Base-by-base conservation (phyloP, 2,888 invertebrate species). In the Cataglyphis livida region DNA sequence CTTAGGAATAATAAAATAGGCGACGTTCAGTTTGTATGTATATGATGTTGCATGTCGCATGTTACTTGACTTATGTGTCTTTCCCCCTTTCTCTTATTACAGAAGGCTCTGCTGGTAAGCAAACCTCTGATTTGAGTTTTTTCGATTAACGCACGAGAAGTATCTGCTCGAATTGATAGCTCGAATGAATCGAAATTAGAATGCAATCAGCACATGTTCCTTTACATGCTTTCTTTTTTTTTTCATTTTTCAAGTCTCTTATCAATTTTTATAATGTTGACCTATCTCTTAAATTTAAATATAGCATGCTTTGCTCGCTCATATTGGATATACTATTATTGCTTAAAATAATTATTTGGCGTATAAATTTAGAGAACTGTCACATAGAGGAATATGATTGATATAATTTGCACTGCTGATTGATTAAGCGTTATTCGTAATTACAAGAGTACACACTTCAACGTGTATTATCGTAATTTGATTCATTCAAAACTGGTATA, bases 81-180 rank as follows among this genome's bases (percentile, higher is more conserved):
- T 88, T 82, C 89, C 84, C 91, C 81, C 3, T 85, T 87, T 86
- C 86, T 87, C 76, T 81, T 83, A 84, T 89, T 92, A 90, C 94
- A 95, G 95, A 95, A 93, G 94, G 93, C 94, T 91, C 91, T 93
- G 89, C 89, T 93, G 95, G 95, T 95, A 95, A 95, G 94, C 92
- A 90, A 88, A 84, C 38, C 48, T 76, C 75, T 66, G 21, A 78
- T 28, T 79, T 51, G 48, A 38, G 38, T 54, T 21, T 38, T 25
- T 62, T 41, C 7, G 4, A 28, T 25, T 5, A 28, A 65, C 18
- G 57, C 66, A 41, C 41, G 32, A 44, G 12, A 59, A 35, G 15
- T 68, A 44, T 18, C 9, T 28, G 51, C 64, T 64, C 51, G 25
- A 32, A 41, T 68, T 25, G 35, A 75, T 64, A 12, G 32, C 10